Evolutionary conservation across 2,888 invertebrate genomes (phyloP).

Genomic region (Volucella inflata): DNA sequence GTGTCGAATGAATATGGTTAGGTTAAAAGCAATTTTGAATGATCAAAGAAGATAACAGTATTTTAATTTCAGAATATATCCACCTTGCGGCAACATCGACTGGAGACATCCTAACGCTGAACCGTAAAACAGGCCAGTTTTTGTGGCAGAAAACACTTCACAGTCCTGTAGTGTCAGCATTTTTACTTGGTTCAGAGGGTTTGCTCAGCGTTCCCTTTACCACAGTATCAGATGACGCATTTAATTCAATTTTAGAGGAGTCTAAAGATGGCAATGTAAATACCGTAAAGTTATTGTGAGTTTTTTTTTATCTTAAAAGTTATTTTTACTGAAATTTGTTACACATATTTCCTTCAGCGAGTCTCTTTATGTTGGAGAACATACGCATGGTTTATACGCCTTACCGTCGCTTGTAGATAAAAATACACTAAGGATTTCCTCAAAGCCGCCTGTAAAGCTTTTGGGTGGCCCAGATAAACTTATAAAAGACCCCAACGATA

Average conservation of each 20-base stretch:
- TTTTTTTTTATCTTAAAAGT: conserved; percentile 12
- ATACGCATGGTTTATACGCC: conserved; percentile 93
- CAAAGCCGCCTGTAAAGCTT: conserved; percentile 89
- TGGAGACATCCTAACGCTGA: conserved; percentile 93
- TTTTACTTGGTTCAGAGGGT: conserved; percentile 90
- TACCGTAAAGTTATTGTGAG: conserved; percentile 87
- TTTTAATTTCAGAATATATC: conserved; percentile 87
- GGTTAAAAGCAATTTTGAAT: conserved; percentile 75
- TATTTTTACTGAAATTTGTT: background rate
- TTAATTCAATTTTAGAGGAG: conserved; percentile 88
- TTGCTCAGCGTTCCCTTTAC: conserved; percentile 94
- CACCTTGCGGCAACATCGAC: conserved; percentile 96
- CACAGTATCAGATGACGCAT: conserved; percentile 93
- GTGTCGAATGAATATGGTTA: conserved; percentile 92
- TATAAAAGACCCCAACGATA: conserved; percentile 80
- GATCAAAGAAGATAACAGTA: background rate
- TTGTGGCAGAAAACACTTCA: conserved; percentile 94
- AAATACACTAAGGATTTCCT: conserved; percentile 91
- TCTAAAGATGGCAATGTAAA: conserved; percentile 86
- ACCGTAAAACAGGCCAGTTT: conserved; percentile 90
- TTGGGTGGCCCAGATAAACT: conserved; percentile 88
- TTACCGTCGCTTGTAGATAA: conserved; percentile 96
- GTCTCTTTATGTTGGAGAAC: conserved; percentile 96
- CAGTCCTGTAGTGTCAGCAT: conserved; percentile 96
- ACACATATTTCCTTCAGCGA: conserved; percentile 86